A percentile compares a stretch with the other conserved stretches of the same genome.
Evolutionary conservation across 1,140 invertebrate species (phyloP).

Genomic region (Dinothrombium tinctorium): DNA sequence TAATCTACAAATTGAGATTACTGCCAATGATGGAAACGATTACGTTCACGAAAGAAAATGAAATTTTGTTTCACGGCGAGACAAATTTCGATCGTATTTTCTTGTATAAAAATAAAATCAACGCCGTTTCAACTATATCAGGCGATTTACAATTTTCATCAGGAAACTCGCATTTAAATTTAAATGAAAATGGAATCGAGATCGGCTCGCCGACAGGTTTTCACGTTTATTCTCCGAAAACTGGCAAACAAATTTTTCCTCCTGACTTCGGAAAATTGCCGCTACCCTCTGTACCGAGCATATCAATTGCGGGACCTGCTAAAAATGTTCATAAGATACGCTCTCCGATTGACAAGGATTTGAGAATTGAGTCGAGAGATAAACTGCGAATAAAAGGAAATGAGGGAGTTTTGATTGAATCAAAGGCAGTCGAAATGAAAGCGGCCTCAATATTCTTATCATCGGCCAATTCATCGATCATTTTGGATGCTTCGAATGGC

Average conservation of each 20-base stretch:
- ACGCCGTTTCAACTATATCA: slow-evolving; percentile 3
- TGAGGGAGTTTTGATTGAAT: slow-evolving; percentile 7
- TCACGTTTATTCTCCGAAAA: slow-evolving; percentile 3
- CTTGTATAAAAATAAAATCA: slow-evolving; percentile 6
- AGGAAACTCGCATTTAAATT: slow-evolving; percentile 2
- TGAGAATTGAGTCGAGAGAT: slow-evolving; percentile 1
- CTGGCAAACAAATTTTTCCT: slow-evolving; percentile 9
- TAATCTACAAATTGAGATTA: slow-evolving; percentile 10
- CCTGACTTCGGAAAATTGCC: slow-evolving; percentile 6
- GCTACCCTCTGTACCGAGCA: slow-evolving; percentile 4
- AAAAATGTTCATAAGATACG: slow-evolving; percentile 11
- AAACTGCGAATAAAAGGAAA: slow-evolving; percentile 7
- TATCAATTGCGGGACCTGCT: slow-evolving; percentile 5
- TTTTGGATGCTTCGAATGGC: slow-evolving; percentile 7
- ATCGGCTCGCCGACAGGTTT: slow-evolving; percentile 5
- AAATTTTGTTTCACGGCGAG: slow-evolving; percentile 8
- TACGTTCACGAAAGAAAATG: background rate
- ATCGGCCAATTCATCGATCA: slow-evolving; percentile 6
- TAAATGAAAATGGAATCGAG: slow-evolving; percentile 6
- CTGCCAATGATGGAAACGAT: slow-evolving; percentile 3
- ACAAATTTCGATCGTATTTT: slow-evolving; percentile 4
- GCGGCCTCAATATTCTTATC: slow-evolving; percentile 5
- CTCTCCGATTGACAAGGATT: slow-evolving; percentile 9
- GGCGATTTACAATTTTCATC: slow-evolving; percentile 6
- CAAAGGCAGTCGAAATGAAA: slow-evolving; percentile 7